Percentiles rank a stretch among this genome's conserved stretches.
phyloP scores from a whole-genome alignment of 2,797 vertebrate species.

The Girardinus metallicus region DNA sequence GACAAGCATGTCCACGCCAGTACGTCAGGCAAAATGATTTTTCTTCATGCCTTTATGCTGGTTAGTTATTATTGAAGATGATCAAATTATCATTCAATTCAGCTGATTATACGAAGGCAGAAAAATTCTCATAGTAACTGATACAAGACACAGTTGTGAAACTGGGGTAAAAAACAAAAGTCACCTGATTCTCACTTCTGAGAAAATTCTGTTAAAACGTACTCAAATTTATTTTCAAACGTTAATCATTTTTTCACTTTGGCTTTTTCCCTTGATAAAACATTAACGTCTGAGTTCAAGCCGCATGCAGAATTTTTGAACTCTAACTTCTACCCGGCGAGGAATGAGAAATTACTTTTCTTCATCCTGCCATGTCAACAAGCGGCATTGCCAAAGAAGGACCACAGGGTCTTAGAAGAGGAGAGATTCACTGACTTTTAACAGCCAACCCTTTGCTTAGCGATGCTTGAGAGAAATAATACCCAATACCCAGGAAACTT shows the following conservation, averaged over 20 bases:
- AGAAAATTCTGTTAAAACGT: neutral
- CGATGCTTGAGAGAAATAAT: neutral
- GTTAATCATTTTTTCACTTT: neutral
- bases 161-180: neutral
- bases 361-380: neutral
- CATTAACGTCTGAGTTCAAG: neutral
- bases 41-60: neutral
- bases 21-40: neutral
- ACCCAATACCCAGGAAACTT: neutral
- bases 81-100: neutral
- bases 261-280: neutral
- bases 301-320: neutral
- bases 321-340: neutral
- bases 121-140: neutral
- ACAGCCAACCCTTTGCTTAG: neutral
- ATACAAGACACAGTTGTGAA: neutral
- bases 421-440: neutral
- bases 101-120: neutral
- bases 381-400: neutral
- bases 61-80: neutral
- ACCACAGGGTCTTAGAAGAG: neutral
- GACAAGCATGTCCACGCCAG: neutral
- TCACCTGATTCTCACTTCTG: neutral
- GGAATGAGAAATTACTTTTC: neutral
- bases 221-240: neutral